Evolutionary conservation across 1,140 invertebrate species (phyloP), one percentile per base, ranked within the genome.

Genomic region (Leptopilina boulardi): DNA sequence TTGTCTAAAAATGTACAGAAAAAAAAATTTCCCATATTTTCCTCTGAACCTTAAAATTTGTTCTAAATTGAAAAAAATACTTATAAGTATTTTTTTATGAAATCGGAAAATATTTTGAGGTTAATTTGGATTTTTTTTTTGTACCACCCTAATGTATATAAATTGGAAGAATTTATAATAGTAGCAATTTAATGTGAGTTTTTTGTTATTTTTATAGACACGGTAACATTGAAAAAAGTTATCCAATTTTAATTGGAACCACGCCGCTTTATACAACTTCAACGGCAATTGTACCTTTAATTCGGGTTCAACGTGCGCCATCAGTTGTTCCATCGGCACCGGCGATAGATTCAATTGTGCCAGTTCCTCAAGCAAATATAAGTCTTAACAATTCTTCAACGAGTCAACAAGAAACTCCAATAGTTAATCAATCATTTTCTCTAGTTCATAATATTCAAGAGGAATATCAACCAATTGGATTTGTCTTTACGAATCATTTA

Each of bases 201-300:
- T 42, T 75, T 74, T 1, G 51, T 74, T 77, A 75, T 18, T 1
- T 66, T 74, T 77, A 75, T 18, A 87, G 86, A 38, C 83, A 87
- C 42, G 41, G 18, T 8, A 82, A 66, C 4, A 47, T 82, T 4
- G 8, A 19, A 1, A 80, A 70, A n/a, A 56, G 0, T 21, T 87
- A 84, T 18, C 82, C 82, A 1, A 21, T 87, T 11, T 26, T 87
- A 0, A 84, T 87, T 13, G 86, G 86, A 41, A 85, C 86, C 3
- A 23, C 80, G 41, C 85, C 86, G 19, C 18, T 85, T 11, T 76
- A 30, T n/a, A 11, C 30, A 11, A 26, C 59, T 26, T 34, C 59
- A 30, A 15, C 59, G 23, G 4, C 59, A 66, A n/a, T 66, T 66
- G 59, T 66, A 10, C 59, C 59, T 30, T 5, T 66, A 6, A 23